phyloP scores from a whole-genome alignment of 2,113 vertebrate species.

The Macroglossus sobrinus region DNA sequence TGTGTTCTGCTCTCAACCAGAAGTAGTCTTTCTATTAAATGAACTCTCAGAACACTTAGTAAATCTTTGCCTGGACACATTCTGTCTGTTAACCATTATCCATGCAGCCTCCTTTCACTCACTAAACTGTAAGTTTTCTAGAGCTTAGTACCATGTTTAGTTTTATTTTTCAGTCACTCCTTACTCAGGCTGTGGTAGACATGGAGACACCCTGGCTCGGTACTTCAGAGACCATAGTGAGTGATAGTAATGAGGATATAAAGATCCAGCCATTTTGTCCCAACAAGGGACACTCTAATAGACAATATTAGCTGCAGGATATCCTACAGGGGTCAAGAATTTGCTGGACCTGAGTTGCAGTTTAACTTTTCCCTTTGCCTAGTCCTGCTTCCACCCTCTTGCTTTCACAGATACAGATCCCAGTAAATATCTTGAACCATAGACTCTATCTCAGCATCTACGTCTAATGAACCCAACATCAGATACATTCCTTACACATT shows the following conservation, averaged over 20 bases:
- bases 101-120: neutral
- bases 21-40: conserved; percentile 4
- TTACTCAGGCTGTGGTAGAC: neutral
- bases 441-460: neutral
- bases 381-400: neutral
- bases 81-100: neutral
- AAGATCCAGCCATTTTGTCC: neutral
- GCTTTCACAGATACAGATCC: neutral
- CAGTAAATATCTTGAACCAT: neutral
- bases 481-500: neutral
- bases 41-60: neutral
- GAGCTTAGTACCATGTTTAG: neutral
- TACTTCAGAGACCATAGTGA: neutral
- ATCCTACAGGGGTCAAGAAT: no score
- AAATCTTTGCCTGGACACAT: neutral
- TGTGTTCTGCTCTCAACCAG: neutral
- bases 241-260: neutral
- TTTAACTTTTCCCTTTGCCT: neutral
- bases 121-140: neutral
- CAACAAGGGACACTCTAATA: neutral
- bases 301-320: neutral
- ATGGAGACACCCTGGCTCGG: neutral
- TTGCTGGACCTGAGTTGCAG: neutral
- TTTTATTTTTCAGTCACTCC: neutral
- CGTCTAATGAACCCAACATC: neutral